Evolutionary conservation across 2,888 invertebrate genomes (phyloP).

Genomic region (Byasa hedistus): DNA sequence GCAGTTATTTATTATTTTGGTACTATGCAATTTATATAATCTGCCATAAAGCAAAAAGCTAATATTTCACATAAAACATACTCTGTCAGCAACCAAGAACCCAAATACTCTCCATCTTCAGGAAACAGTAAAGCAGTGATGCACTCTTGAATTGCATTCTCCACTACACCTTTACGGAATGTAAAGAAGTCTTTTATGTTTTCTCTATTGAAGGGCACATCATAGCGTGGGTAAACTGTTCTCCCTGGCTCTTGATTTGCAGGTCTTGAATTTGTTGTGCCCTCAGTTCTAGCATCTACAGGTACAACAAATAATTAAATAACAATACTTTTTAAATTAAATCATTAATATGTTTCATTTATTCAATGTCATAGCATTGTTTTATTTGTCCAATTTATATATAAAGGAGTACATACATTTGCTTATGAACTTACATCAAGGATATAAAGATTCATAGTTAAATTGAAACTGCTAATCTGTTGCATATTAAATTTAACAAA

Average conservation of each 20-base stretch:
- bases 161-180: slow-evolving; percentile 86
- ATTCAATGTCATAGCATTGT: too few relatives aligned
- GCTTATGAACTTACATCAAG: too few relatives aligned
- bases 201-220: slow-evolving; percentile 72
- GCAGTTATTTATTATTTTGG: too few relatives aligned
- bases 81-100: slow-evolving; percentile 91
- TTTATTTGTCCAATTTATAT: too few relatives aligned
- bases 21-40: neutral
- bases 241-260: slow-evolving; percentile 51
- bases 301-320: neutral
- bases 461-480: neutral
- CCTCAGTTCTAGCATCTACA: slow-evolving; percentile 62
- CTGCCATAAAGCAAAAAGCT: neutral
- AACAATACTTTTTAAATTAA: neutral
- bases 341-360: neutral
- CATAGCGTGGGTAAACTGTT: slow-evolving; percentile 67
- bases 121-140: slow-evolving; percentile 82
- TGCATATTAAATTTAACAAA: neutral
- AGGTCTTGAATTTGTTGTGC: slow-evolving; percentile 45
- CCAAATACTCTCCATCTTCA: slow-evolving; percentile 85
- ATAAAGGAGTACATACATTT: too few relatives aligned
- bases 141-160: slow-evolving; percentile 86
- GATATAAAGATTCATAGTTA: neutral
- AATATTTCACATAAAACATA: slow-evolving; percentile 69
- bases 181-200: slow-evolving; percentile 86